Evolutionary conservation across 2,113 vertebrate genomes (phyloP), one percentile per base, ranked within the genome.

Genomic region (Cheilinus undulatus): DNA sequence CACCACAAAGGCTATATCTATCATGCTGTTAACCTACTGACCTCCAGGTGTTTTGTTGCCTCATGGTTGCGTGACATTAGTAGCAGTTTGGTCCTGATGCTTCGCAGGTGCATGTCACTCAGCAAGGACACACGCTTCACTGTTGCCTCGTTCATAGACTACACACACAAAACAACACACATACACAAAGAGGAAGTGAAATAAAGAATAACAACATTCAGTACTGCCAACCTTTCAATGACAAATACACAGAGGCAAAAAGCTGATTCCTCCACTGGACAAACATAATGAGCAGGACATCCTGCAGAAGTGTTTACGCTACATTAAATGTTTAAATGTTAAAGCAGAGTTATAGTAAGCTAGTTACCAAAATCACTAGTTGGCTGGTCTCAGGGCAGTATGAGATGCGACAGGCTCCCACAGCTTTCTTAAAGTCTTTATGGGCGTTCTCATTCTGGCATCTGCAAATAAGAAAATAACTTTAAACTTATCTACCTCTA

Each of bases 71-170:
- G 93, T 28, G 94, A 95, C 95, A 95, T 95, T 0, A 97, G 92
- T 81, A 96, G 84, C 59, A 97, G 89, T 78, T 97, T 97, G 68
- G 95, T 97, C n/a, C 95, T 95, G 65, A 97, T 91, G 86, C 96
- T 97, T 52, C 96, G 94, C 59, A 97, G 92, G 72, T 97, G 96
- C 95, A 97, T 96, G 86, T 97, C 96, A 30, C 95, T 96, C 71
- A 97, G 89, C 73, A 97, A 88, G 63, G 95, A 94, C 1, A 96
- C 96, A 3, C 95, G 93, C 84, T 97, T 97, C 68, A 96, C 92
- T 1, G 95, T 95, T 1, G 94, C 52, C 66, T 97, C 96, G 3
- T 92, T 95, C 43, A 91, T 95, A 61, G 96, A 96, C 96, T 97
- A 52, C 0, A 73, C 28, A 58, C 19, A 79, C 4, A 73, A 3